Conservation (phyloP, 1,140 invertebrate species). For the Carposina sasakii region DNA sequence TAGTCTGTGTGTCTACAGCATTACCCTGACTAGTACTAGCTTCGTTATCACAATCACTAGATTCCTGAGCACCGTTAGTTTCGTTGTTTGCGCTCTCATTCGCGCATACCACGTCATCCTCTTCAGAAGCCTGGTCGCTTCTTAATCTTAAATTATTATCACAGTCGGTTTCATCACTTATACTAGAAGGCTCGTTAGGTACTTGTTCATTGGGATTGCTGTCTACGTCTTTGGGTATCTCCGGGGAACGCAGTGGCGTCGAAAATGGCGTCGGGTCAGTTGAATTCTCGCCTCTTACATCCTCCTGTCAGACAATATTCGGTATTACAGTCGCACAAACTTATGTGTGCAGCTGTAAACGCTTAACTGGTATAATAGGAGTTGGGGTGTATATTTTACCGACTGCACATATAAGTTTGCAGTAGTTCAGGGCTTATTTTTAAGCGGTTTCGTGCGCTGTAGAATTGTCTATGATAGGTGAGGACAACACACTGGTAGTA, state of each 20-base stretch:
- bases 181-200: constrained; percentile 31
- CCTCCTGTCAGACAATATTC: constrained; percentile 56
- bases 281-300: constrained; percentile 45
- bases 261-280: constrained; percentile 48
- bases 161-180: constrained; percentile 58
- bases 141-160: constrained; percentile 63
- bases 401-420: constrained; percentile 28
- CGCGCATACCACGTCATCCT: constrained; percentile 58
- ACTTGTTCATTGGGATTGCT: background rate
- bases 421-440: constrained; percentile 6
- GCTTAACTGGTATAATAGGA: background rate
- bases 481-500: constrained; percentile 39
- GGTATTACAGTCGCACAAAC: constrained; percentile 29
- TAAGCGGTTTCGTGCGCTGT: constrained; percentile 26
- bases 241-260: constrained; percentile 44
- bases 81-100: constrained; percentile 23
- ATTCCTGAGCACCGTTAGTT: constrained; percentile 10
- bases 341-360: constrained; percentile 23
- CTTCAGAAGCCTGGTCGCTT: constrained; percentile 34
- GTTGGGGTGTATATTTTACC: background rate
- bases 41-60: constrained; percentile 31
- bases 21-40: constrained; percentile 46
- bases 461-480: constrained; percentile 49
- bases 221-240: background rate
- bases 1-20: constrained; percentile 5